phyloP scores from a whole-genome alignment of 2,888 invertebrate genomes.

The Drepana falcataria region DNA sequence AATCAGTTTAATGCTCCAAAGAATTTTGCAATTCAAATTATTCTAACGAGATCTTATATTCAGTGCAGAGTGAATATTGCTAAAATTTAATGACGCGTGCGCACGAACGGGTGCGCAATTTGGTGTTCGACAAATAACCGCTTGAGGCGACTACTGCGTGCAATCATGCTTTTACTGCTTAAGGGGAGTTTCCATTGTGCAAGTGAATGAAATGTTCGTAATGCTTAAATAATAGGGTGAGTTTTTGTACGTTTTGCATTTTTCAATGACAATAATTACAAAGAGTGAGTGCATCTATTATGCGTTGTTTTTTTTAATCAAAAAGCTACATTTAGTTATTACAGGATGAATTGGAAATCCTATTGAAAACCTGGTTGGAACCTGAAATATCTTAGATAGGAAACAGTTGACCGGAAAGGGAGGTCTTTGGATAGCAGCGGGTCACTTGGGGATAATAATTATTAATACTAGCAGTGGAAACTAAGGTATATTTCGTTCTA shows the following conservation, averaged over 20 bases:
- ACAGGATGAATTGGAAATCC: no score
- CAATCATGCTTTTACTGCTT: conserved; percentile 46
- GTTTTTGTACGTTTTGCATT: not conserved
- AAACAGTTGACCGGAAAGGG: no score
- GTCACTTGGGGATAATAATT: no score
- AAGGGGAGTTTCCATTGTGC: conserved; percentile 35
- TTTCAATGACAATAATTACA: not conserved
- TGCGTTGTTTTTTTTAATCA: no score
- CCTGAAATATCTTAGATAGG: no score
- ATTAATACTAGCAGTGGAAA: no score
- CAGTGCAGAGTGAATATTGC: conserved; percentile 26
- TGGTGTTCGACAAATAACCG: conserved; percentile 71
- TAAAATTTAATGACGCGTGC: conserved; percentile 36
- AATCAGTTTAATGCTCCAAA: not conserved
- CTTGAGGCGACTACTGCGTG: conserved; percentile 47
- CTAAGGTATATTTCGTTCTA: no score
- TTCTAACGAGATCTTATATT: conserved; percentile 38
- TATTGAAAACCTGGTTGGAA: no score
- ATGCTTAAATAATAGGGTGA: not conserved
- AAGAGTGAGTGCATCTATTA: no score
- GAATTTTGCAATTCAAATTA: conserved; percentile 11
- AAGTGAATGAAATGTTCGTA: conserved; percentile 3
- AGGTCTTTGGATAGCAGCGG: no score
- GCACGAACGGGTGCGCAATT: conserved; percentile 67
- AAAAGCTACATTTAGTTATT: no score